Percentiles rank a stretch among this genome's conserved stretches.
Conservation (phyloP, 2,113 vertebrate species). For the Paracyprichromis sp. region DNA sequence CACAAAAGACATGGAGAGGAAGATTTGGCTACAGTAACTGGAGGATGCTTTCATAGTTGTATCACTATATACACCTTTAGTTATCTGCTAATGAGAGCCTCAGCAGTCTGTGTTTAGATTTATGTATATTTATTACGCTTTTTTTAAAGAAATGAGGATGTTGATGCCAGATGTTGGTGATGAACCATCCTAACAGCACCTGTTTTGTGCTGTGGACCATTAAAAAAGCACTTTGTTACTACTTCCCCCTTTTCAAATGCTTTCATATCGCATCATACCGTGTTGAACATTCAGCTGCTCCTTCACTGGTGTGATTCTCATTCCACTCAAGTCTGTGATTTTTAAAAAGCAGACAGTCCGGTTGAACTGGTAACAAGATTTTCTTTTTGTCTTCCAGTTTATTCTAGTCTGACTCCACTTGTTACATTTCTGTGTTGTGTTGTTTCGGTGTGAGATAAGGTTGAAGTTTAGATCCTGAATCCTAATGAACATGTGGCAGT, state of each 20-base stretch:
- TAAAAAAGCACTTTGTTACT: not conserved
- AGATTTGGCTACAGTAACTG: not conserved
- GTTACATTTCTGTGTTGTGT: not conserved
- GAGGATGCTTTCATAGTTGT: not conserved
- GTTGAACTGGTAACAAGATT: not conserved
- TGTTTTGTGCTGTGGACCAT: not conserved
- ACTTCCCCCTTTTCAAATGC: not conserved
- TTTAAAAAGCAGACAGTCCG: not conserved
- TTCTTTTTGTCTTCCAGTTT: not conserved
- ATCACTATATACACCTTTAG: not conserved
- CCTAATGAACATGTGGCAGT: conserved; percentile 48
- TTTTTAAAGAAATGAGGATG: not conserved
- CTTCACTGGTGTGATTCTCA: not conserved
- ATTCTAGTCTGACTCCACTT: not conserved
- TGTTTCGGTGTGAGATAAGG: not conserved
- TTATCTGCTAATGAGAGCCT: not conserved
- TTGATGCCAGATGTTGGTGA: not conserved
- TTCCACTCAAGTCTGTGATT: not conserved
- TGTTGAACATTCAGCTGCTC: not conserved
- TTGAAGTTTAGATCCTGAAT: conserved; percentile 41
- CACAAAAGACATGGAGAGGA: not conserved
- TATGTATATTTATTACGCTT: not conserved
- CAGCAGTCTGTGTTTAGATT: not conserved
- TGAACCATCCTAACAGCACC: not conserved
- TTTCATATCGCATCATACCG: not conserved